phyloP scores from a whole-genome alignment of 2,888 invertebrate genomes.

The Agriopis aurantiaria region DNA sequence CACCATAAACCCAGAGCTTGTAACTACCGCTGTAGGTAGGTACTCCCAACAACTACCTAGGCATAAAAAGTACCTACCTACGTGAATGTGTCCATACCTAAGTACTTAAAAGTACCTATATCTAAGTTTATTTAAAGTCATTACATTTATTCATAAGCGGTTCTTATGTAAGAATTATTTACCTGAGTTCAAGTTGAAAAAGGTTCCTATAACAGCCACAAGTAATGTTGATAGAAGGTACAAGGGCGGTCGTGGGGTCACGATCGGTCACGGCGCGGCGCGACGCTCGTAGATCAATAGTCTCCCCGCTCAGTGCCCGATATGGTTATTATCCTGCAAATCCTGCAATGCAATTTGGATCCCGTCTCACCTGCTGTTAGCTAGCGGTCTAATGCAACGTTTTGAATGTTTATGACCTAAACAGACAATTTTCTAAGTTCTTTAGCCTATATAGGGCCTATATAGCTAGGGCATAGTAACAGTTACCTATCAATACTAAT shows the following conservation, averaged over 20 bases:
- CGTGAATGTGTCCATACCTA: no score
- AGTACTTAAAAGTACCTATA: no score
- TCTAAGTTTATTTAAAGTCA: no score
- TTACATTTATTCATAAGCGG: no score
- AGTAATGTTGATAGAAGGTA: conserved; percentile 42
- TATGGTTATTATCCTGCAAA: conserved; percentile 45
- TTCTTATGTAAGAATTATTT: no score
- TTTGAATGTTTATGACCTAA: neutral
- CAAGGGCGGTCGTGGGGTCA: conserved; percentile 76
- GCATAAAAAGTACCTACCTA: no score
- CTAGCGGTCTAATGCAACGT: neutral
- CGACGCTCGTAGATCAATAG: conserved; percentile 80
- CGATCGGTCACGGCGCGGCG: conserved; percentile 80
- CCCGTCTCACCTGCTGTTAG: conserved; percentile 48
- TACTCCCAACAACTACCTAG: no score
- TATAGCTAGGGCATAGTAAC: neutral
- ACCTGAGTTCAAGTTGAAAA: neutral
- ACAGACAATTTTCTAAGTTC: neutral
- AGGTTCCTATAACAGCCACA: neutral
- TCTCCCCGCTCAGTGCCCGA: conserved; percentile 55
- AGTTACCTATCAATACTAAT: no score
- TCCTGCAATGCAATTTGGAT: conserved; percentile 67
- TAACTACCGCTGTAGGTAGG: no score
- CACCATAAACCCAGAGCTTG: no score
- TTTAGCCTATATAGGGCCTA: neutral